Evolutionary conservation across 2,888 invertebrate genomes (phyloP).

Genomic region (Andrena minutula): DNA sequence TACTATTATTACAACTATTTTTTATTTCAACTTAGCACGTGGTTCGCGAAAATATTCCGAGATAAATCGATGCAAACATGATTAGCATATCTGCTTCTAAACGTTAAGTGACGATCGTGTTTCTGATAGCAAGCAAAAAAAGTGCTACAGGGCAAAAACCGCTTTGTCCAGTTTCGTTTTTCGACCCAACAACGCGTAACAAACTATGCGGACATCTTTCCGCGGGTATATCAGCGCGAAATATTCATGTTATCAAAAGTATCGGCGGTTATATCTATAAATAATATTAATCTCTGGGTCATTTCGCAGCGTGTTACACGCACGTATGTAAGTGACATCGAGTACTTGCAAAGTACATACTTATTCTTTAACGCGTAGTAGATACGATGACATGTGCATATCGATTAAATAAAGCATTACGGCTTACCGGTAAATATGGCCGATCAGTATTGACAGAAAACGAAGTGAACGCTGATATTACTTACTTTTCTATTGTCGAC

Average conservation of each 20-base stretch:
- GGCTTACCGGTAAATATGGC: constrained; percentile 49
- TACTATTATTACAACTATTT: no score
- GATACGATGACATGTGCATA: constrained; percentile 32
- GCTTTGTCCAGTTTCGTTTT: not conserved
- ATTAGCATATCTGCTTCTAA: not conserved
- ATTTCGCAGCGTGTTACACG: not conserved
- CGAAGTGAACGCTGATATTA: not conserved
- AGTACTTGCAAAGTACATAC: not conserved
- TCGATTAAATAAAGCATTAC: constrained; percentile 11
- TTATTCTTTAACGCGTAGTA: constrained; percentile 7
- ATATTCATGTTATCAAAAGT: not conserved
- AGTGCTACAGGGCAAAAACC: not conserved
- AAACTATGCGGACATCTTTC: not conserved
- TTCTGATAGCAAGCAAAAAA: not conserved
- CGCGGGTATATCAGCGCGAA: not conserved
- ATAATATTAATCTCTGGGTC: not conserved
- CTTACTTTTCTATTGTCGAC: constrained; percentile 39
- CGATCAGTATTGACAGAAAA: constrained; percentile 7
- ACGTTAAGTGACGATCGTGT: not conserved
- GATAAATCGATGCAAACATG: constrained; percentile 7
- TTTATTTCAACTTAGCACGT: not conserved
- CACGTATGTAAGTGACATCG: constrained; percentile 8
- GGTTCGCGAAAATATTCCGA: not conserved
- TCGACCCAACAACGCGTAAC: constrained; percentile 3
- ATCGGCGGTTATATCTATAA: not conserved